Conservation (phyloP, 2,888 invertebrate species). For the Opisthograptis luteolata region DNA sequence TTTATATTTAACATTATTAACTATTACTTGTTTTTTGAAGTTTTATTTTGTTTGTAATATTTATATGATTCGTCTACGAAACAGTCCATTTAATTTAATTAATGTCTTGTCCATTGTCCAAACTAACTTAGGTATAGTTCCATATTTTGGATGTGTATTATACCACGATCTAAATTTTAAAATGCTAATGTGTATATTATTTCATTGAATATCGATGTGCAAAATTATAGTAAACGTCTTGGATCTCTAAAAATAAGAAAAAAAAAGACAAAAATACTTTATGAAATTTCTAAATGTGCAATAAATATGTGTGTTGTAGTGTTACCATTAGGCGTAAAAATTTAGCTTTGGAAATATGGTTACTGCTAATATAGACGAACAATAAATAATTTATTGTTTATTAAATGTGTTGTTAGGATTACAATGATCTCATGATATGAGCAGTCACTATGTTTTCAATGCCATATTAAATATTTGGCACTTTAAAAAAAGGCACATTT, state of each 20-base stretch:
- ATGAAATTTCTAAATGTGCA: slow-evolving; percentile 85
- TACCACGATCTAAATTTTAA: slow-evolving; percentile 76
- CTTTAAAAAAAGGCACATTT: slow-evolving; percentile 83
- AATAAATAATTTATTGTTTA: slow-evolving; percentile 47
- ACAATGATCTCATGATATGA: slow-evolving; percentile 71
- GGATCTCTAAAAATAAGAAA: slow-evolving; percentile 83
- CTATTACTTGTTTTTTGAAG: slow-evolving; percentile 65
- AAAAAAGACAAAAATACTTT: slow-evolving; percentile 84
- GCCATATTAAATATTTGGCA: slow-evolving; percentile 81
- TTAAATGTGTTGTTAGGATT: slow-evolving; percentile 58
- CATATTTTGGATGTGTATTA: slow-evolving; percentile 84
- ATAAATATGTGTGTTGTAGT: slow-evolving; percentile 85
- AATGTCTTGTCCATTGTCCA: slow-evolving; percentile 81
- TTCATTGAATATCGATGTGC: slow-evolving; percentile 82
- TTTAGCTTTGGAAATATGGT: slow-evolving; percentile 66
- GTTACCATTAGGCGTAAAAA: slow-evolving; percentile 83
- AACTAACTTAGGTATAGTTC: slow-evolving; percentile 80
- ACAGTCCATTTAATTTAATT: slow-evolving; percentile 70
- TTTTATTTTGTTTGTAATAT: slow-evolving; percentile 59
- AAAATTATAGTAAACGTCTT: slow-evolving; percentile 84
- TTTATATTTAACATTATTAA: slow-evolving; percentile 79
- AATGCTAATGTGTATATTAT: slow-evolving; percentile 82
- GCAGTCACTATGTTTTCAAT: slow-evolving; percentile 66
- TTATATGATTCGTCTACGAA: slow-evolving; percentile 55
- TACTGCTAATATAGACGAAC: slow-evolving; percentile 49